A percentile compares a stretch with the other conserved stretches of the same genome.
These are phyloP conservation scores for Hirtodrosophila trivittata DNA, from an alignment of 2,888 invertebrate genomes.

Conservation along the genomic window DNA sequence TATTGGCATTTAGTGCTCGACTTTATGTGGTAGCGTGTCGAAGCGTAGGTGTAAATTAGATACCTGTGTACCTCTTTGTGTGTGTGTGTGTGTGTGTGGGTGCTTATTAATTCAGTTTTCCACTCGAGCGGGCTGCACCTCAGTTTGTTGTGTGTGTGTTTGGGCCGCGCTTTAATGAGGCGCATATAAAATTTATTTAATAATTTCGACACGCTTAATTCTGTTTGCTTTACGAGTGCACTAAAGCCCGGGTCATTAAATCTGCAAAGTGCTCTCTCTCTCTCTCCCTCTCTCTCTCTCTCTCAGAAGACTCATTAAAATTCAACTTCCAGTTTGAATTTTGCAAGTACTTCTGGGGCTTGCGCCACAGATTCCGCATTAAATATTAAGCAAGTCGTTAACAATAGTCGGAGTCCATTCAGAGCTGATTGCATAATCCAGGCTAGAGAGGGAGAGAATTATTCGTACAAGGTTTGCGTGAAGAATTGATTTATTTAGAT, in stretches of 20 bases:
- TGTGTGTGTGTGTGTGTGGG: background rate
- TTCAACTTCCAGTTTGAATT: too few species aligned
- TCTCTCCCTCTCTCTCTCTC: too few species aligned
- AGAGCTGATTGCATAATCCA: too few species aligned
- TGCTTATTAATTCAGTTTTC: conserved; percentile 56
- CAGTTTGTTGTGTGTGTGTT: too few species aligned
- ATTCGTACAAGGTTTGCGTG: conserved; percentile 5
- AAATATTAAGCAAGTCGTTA: too few species aligned
- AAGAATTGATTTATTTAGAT: conserved; percentile 15
- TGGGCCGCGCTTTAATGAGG: conserved; percentile 52
- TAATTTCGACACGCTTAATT: conserved; percentile 55
- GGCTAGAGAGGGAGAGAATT: background rate
- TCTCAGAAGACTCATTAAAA: too few species aligned
- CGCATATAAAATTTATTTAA: conserved; percentile 74
- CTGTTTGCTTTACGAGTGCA: conserved; percentile 45
- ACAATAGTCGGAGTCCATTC: too few species aligned
- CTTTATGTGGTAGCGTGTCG: conserved; percentile 18
- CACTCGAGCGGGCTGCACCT: conserved; percentile 32
- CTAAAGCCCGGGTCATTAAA: conserved; percentile 48
- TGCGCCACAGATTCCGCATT: too few species aligned
- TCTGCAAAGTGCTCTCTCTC: too few species aligned
- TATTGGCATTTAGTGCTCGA: conserved; percentile 26
- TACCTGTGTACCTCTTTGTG: conserved; percentile 14
- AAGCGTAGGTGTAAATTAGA: conserved; percentile 37
- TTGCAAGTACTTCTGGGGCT: too few species aligned